phyloP scores from a whole-genome alignment of 2,888 invertebrate species.

The Platycnemis pennipes region DNA sequence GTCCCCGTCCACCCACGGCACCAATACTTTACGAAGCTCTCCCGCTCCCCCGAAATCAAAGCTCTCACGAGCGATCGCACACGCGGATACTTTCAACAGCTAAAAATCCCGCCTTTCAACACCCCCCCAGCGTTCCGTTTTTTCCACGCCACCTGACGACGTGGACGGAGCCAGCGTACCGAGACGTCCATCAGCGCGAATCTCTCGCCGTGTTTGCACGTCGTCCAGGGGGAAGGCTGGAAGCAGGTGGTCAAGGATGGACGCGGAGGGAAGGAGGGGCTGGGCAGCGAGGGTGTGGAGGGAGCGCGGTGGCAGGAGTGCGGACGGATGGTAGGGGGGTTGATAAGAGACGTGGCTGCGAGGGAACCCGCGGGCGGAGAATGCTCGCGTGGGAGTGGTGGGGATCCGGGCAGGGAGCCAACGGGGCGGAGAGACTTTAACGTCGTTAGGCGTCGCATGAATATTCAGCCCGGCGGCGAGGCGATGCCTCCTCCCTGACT shows the following conservation, averaged over 20 bases:
- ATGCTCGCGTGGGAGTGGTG: neutral
- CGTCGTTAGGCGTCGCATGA: constrained; percentile 60
- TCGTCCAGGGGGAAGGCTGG: neutral
- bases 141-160: constrained; percentile 25
- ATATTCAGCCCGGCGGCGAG: constrained; percentile 42
- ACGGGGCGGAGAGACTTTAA: constrained; percentile 58
- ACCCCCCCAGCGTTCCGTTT: neutral
- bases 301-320: neutral
- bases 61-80: neutral
- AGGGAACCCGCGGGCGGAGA: neutral
- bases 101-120: neutral
- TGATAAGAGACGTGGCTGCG: neutral
- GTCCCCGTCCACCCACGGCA: no score
- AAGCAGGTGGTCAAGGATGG: neutral
- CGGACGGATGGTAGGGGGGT: neutral
- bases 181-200: neutral
- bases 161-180: neutral
- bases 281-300: neutral
- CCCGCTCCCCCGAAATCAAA: neutral
- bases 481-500: constrained; percentile 49
- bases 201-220: neutral
- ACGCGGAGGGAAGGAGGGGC: neutral
- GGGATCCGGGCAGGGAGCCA: constrained; percentile 30
- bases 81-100: neutral
- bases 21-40: neutral